Evolutionary conservation across 2,113 vertebrate genomes (phyloP).

Genomic region (Poeciliopsis prolifica): DNA sequence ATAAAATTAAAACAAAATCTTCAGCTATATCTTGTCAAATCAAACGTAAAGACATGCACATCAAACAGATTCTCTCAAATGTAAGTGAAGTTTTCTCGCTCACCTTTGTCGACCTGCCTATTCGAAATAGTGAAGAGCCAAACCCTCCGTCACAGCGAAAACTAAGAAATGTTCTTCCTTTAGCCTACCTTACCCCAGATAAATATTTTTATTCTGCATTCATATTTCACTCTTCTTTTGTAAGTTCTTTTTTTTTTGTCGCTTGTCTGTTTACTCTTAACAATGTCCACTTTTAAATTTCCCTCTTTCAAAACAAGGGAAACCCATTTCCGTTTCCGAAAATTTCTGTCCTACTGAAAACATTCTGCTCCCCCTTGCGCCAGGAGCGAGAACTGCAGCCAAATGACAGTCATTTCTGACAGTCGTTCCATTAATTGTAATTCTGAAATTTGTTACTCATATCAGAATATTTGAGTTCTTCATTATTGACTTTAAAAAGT

Average conservation of each 20-base stretch:
- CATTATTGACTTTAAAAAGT: no score
- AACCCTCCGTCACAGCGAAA: not conserved
- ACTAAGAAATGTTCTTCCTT: accelerated
- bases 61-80: not conserved
- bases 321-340: constrained; percentile 26
- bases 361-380: not conserved
- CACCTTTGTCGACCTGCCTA: not conserved
- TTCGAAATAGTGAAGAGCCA: not conserved
- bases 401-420: no score
- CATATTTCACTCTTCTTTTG: not conserved
- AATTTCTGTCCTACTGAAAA: no score
- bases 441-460: no score
- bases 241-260: constrained; percentile 8
- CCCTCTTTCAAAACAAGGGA: constrained; percentile 69
- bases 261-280: constrained; percentile 21
- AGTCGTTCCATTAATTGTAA: no score
- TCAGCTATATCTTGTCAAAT: not conserved
- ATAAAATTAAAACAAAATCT: not conserved
- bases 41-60: not conserved
- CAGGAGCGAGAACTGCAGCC: not conserved
- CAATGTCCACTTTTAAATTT: constrained; percentile 63
- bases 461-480: no score
- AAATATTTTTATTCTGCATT: not conserved
- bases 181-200: constrained; percentile 5
- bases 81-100: not conserved